Conservation (phyloP, 64 coral and sea anemone genomes). For the Porites lutea region DNA sequence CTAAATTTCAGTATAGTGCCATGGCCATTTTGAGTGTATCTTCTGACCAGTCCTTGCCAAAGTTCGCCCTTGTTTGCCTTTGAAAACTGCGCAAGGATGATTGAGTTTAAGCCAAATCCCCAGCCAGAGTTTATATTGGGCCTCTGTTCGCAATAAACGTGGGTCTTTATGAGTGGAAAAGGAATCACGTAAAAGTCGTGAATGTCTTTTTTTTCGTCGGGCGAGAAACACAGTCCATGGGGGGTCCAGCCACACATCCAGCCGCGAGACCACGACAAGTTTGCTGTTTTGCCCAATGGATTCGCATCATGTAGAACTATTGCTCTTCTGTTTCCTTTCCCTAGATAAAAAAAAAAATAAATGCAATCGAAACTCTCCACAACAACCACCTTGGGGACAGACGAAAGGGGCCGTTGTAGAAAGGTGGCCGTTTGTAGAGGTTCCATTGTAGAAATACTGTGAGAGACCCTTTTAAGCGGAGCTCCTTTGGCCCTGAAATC, state of each 20-base stretch:
- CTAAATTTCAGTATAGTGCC: not conserved
- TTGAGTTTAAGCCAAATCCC: not conserved
- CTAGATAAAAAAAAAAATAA: not conserved
- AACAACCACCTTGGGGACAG: too few species aligned
- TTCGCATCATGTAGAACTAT: not conserved
- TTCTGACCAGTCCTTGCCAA: not conserved
- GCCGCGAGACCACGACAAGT: not conserved
- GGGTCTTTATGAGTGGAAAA: not conserved
- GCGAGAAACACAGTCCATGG: constrained; percentile 25
- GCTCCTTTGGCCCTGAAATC: too few species aligned
- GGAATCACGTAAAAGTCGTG: constrained; percentile 21
- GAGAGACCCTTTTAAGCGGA: too few species aligned
- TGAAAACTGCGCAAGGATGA: not conserved
- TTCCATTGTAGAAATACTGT: too few species aligned
- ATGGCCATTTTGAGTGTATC: not conserved
- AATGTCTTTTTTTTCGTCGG: not conserved
- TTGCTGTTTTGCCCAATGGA: not conserved
- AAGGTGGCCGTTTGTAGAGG: too few species aligned
- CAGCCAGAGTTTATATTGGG: not conserved
- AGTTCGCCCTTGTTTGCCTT: not conserved
- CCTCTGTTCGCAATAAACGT: not conserved
- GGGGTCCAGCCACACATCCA: constrained; percentile 8
- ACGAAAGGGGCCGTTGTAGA: too few species aligned
- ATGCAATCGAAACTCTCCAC: not conserved
- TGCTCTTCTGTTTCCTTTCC: not conserved